Base-by-base conservation (phyloP, 1,140 invertebrate species). In the Pseudomyrmex concolor region DNA sequence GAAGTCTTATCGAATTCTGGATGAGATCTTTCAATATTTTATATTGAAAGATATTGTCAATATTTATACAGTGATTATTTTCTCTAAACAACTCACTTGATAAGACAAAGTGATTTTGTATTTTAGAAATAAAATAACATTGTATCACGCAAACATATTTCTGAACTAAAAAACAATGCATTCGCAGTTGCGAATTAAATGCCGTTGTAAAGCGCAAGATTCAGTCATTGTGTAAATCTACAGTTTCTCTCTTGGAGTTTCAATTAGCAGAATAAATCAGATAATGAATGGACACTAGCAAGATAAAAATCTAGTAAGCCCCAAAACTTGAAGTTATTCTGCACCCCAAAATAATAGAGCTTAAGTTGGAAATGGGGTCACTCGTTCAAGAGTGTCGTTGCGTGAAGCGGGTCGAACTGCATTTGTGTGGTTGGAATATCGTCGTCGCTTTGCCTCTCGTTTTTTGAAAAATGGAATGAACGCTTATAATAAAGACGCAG, bases 341-440 rank as follows among this genome's bases (percentile, higher is more conserved):
- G n/a, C 43, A 67, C 67, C 43, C 9, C 4, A n/a, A 34, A 59
- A 74, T 43, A 82, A 63, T 71, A 60, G 59, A 15, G 0, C 34
- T 34, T 10, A 22, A 8, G 45, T 13, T 4, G 12, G 19, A 63
- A 88, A 86, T 54, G 64, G 50, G 85, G 82, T 88, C 54, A 88
- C 57, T 45, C 54, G 74, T 57, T 57, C 60, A 70, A 51, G 59
- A 17, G 17, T 50, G 22, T 25, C 13, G 64, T 48, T 87, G 85
- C 67, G 54, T 84, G 51, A 66, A 19, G 19, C 59, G 80, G 73
- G 55, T 84, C 48, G 62, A 13, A 68, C 64, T 70, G 10, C 15
- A 50, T 48, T 64, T 34, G 22, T 55, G 54, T 55, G 54, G 59
- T 25, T 48, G 17, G 15, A 72, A 22, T 54, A 57, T 51, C n/a